These are phyloP conservation scores for Drosophila helvetica DNA, from an alignment of 2,888 invertebrate genomes.

Conservation along the genomic window DNA sequence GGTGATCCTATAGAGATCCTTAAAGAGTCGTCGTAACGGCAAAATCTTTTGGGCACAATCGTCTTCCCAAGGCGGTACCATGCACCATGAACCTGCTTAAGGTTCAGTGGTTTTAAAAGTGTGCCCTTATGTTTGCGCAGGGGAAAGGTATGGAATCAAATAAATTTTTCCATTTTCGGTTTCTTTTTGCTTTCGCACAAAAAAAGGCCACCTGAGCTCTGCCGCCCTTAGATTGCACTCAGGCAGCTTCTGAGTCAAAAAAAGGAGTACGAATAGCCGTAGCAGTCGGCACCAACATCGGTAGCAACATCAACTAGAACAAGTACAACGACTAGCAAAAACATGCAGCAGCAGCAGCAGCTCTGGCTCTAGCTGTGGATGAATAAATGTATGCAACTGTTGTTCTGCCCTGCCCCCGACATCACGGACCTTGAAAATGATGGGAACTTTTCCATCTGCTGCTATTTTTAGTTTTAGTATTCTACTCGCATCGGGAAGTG, in stretches of 20 bases:
- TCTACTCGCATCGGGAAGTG: not conserved
- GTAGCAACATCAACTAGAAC: not conserved
- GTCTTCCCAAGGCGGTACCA: not conserved
- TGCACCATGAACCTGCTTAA: not conserved
- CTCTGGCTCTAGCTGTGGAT: not conserved
- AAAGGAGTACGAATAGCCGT: not conserved
- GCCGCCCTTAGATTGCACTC: not conserved
- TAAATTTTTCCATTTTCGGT: not conserved
- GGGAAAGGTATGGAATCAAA: too few relatives aligned
- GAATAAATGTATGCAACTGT: slow-evolving; percentile 17
- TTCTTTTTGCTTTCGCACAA: not conserved
- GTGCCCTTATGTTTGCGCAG: not conserved
- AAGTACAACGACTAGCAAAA: not conserved
- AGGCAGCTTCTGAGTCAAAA: not conserved
- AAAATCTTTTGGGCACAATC: not conserved
- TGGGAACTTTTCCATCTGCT: slow-evolving; percentile 31
- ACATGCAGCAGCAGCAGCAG: not conserved
- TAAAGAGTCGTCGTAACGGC: not conserved
- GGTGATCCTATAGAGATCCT: not conserved
- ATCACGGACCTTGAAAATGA: not conserved
- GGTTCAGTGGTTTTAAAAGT: not conserved
- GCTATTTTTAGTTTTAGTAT: slow-evolving; percentile 1
- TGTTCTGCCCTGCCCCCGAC: slow-evolving; percentile 2
- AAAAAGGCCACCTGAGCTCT: not conserved
- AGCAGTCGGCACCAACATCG: not conserved